Base-by-base conservation (phyloP, 2,888 invertebrate genomes). In the Lepas anatifera region DNA sequence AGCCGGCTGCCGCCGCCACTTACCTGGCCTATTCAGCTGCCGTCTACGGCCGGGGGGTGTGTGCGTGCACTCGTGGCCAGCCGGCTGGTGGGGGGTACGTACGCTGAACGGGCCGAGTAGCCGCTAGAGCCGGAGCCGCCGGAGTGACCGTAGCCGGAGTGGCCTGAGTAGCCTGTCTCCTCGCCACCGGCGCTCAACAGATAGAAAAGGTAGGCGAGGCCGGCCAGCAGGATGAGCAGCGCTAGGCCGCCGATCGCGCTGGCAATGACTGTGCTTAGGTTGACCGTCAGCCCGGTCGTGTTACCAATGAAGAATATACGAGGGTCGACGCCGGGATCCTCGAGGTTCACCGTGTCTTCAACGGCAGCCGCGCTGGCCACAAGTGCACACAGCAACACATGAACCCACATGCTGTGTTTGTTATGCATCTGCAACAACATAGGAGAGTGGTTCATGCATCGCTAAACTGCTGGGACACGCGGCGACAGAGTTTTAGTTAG, bases 171-270 rank as follows among this genome's bases (percentile, higher is more conserved):
- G 39, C 68, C 70, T 22, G 46, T 43, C n/a, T 71, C 39, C 46
- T 69, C 72, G 64, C 71, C 71, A 29, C 73, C 72, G 70, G 72
- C 67, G 39, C 73, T 74, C 70, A 74, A 72, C 66, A 74, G 73
- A 69, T 73, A 74, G 68, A 73, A 71, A 32, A 74, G 70, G 68
- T 70, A 71, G 70, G 73, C 70, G 68, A 72, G 72, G 35, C 73
- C 74, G 48, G 74, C 74, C 43, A 74, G 39, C 37, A 66, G 66
- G 39, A 72, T 70, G 32, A 74, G 39, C 18, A 13, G 35, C 4
- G 66, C 66, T 27, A 66, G 39, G 6, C 39, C 66, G 39, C 39
- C 66, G 18, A 66, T 27, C 1, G 39, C 66, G 16, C 39, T 41
- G 11, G 39, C 39, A 13, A 66, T 13, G 13, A 66, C 25, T 6